phyloP scores from a whole-genome alignment of 2,113 vertebrate genomes.

The Nibea coibor region DNA sequence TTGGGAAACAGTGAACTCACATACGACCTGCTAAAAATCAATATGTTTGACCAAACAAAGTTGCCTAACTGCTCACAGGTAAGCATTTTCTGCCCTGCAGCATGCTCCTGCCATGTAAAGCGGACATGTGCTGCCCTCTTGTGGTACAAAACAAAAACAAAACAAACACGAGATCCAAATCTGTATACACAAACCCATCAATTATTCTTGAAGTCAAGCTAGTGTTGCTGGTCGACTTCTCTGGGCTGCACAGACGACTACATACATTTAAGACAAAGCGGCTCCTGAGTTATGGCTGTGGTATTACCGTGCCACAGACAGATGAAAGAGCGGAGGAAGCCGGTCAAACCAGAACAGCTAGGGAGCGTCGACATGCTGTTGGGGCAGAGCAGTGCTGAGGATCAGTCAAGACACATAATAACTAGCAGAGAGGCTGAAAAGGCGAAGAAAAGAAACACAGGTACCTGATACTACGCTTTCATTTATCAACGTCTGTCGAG shows the following conservation, averaged over 20 bases:
- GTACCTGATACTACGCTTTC: neutral
- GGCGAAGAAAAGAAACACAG: neutral
- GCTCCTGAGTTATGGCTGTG: neutral
- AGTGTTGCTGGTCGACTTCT: neutral
- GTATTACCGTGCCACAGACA: neutral
- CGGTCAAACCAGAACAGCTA: neutral
- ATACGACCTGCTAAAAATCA: constrained; percentile 17
- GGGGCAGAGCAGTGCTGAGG: neutral
- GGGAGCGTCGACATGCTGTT: neutral
- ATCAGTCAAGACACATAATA: neutral
- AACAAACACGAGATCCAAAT: too few species aligned
- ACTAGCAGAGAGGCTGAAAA: neutral
- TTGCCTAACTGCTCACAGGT: constrained; percentile 23
- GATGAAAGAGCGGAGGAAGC: neutral
- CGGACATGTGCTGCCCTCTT: constrained; percentile 59
- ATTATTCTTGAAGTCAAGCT: neutral
- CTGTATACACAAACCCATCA: neutral
- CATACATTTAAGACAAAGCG: neutral
- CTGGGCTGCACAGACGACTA: neutral
- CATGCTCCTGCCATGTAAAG: neutral
- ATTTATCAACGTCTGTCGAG: neutral
- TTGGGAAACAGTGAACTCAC: neutral
- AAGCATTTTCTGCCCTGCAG: neutral
- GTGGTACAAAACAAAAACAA: constrained; percentile 34
- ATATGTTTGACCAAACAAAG: constrained; percentile 8